phyloP scores from a whole-genome alignment of 2,113 vertebrate species.

The Rhinopomastus cyanomelas region DNA sequence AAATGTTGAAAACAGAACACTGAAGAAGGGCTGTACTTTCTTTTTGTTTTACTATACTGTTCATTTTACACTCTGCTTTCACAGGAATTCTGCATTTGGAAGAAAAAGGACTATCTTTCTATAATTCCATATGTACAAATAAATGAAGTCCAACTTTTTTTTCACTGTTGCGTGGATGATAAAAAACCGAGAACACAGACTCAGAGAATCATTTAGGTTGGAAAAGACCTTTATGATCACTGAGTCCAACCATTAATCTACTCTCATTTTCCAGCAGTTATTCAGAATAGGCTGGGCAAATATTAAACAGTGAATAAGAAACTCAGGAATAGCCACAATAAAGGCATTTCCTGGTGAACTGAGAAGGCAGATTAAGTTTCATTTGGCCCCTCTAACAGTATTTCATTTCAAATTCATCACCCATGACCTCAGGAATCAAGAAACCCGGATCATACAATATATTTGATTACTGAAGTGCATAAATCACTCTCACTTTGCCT shows the following conservation, averaged over 20 bases:
- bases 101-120: neutral
- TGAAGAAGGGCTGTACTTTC: neutral
- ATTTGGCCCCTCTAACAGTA: constrained; percentile 17
- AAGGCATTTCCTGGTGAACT: constrained; percentile 23
- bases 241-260: neutral
- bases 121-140: neutral
- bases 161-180: neutral
- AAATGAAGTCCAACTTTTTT: neutral
- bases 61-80: neutral
- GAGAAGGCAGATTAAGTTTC: constrained; percentile 25
- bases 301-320: neutral
- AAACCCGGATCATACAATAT: neutral
- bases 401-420: constrained; percentile 37
- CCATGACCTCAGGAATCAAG: constrained; percentile 3
- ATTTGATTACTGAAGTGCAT: neutral
- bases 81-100: neutral
- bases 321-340: neutral
- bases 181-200: neutral
- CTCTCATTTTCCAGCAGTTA: neutral
- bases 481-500: neutral
- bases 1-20: neutral
- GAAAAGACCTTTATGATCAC: too few species aligned
- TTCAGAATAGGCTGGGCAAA: neutral
- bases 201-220: too few species aligned
- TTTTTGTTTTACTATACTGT: neutral